Evolutionary conservation across 2,797 vertebrate genomes (phyloP).

Genomic region (Myotis pilosus): DNA sequence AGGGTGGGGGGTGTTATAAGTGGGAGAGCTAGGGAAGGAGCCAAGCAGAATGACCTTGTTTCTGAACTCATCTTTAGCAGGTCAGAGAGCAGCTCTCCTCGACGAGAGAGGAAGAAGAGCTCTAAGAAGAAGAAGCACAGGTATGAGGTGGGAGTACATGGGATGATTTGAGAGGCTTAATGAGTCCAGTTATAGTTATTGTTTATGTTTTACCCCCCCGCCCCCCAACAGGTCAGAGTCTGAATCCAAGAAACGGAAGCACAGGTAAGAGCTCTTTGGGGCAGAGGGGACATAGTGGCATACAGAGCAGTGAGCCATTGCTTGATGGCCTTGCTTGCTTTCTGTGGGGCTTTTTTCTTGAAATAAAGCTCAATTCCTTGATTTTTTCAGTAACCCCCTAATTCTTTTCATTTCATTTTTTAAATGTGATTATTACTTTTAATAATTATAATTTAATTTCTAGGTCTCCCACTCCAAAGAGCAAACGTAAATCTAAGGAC

Average conservation of each 20-base stretch:
- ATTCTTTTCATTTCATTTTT: neutral
- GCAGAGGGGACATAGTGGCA: neutral
- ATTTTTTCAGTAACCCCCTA: neutral
- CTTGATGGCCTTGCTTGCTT: neutral
- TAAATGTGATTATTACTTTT: neutral
- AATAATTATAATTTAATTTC: neutral
- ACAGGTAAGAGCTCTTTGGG: conserved; percentile 74
- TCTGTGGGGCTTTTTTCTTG: neutral
- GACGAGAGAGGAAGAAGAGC: conserved; percentile 82
- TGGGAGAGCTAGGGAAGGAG: neutral
- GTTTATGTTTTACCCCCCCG: neutral
- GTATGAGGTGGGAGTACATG: conserved; percentile 38
- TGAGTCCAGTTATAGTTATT: neutral
- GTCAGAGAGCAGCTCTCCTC: conserved; percentile 81
- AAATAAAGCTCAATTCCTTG: neutral
- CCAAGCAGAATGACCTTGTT: conserved; percentile 36
- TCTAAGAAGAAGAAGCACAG: conserved; percentile 84
- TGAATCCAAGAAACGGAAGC: conserved; percentile 83
- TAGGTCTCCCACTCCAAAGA: conserved; percentile 86
- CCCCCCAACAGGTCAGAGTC: conserved; percentile 77
- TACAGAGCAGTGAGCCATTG: neutral
- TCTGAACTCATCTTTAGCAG: conserved; percentile 64
- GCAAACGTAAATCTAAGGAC: conserved; percentile 86
- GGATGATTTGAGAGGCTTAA: neutral
- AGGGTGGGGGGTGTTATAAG: neutral